These are phyloP conservation scores for Rhabdornis inornatus DNA, from an alignment of 2,113 vertebrate species.

Conservation along the genomic window DNA sequence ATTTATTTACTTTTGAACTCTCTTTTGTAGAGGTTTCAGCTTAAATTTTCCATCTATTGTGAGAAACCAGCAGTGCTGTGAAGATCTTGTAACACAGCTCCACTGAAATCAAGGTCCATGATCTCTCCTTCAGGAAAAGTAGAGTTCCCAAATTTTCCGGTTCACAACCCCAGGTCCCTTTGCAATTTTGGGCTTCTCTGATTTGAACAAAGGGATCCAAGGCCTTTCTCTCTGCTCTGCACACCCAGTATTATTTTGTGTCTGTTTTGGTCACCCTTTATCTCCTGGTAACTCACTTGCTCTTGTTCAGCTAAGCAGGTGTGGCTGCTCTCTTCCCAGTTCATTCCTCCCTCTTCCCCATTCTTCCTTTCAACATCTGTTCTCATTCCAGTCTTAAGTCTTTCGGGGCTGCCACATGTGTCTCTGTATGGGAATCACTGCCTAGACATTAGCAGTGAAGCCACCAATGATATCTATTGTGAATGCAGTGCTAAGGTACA, in stretches of 20 bases:
- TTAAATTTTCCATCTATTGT: not conserved
- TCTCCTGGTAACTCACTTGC: not conserved
- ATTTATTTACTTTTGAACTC: not conserved
- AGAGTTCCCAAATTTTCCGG: not conserved
- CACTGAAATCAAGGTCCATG: not conserved
- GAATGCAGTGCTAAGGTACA: not conserved
- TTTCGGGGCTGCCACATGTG: not conserved
- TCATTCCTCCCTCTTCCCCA: not conserved
- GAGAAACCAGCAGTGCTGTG: not conserved
- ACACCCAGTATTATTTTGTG: not conserved
- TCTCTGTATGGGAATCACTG: not conserved
- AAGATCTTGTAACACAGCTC: not conserved
- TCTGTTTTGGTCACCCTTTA: not conserved
- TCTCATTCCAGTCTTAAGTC: not conserved
- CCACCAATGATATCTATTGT: not conserved
- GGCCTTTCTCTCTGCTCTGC: not conserved
- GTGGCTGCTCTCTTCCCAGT: rapidly evolving
- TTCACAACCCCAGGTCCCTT: not conserved
- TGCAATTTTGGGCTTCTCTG: not conserved
- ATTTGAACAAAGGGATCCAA: not conserved
- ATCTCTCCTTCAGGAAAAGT: not conserved
- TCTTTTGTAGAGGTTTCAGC: not conserved
- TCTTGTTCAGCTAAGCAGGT: not conserved
- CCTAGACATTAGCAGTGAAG: not conserved
- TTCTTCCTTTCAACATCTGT: not conserved